phyloP scores from a whole-genome alignment of 92 coral and sea anemone genomes.

The Pocillopora meandrina region DNA sequence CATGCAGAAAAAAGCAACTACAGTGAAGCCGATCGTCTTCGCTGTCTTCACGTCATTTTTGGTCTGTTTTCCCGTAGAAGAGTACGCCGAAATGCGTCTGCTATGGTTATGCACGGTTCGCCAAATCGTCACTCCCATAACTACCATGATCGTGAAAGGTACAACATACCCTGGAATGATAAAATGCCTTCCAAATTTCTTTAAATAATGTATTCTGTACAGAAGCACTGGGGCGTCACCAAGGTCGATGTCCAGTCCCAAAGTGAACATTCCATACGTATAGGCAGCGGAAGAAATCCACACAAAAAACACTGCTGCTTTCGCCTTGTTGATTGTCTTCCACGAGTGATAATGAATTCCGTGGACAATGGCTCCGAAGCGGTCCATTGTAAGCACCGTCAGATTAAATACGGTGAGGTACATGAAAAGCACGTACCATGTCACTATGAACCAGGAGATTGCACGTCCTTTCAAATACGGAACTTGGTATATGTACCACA shows the following conservation, averaged over 20 bases:
- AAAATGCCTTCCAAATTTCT: conserved; percentile 67
- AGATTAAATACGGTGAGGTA: conserved; percentile 66
- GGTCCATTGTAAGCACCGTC: conserved; percentile 70
- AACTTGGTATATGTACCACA: conserved; percentile 71
- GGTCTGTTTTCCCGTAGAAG: conserved; percentile 29
- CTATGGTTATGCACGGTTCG: conserved; percentile 43
- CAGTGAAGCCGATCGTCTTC: conserved; percentile 70
- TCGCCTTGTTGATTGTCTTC: conserved; percentile 74
- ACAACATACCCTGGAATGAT: conserved; percentile 67
- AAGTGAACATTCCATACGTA: conserved; percentile 58
- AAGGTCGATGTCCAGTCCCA: conserved; percentile 55
- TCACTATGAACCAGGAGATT: conserved; percentile 59
- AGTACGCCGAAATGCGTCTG: conserved; percentile 40
- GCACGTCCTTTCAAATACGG: conserved; percentile 53
- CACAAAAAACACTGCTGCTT: conserved; percentile 43
- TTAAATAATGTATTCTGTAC: conserved; percentile 62
- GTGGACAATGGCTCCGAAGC: conserved; percentile 82
- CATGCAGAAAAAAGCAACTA: conserved; percentile 67
- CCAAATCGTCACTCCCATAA: conserved; percentile 60
- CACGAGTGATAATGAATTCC: conserved; percentile 69
- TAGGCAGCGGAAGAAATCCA: conserved; percentile 58
- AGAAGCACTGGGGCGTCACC: conserved; percentile 65
- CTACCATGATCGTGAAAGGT: conserved; percentile 58
- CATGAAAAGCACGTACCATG: conserved; percentile 65
- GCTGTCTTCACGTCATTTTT: conserved; percentile 69